These are phyloP conservation scores for Pyrgus malvae DNA, from an alignment of 2,888 invertebrate species.

Conservation along the genomic window DNA sequence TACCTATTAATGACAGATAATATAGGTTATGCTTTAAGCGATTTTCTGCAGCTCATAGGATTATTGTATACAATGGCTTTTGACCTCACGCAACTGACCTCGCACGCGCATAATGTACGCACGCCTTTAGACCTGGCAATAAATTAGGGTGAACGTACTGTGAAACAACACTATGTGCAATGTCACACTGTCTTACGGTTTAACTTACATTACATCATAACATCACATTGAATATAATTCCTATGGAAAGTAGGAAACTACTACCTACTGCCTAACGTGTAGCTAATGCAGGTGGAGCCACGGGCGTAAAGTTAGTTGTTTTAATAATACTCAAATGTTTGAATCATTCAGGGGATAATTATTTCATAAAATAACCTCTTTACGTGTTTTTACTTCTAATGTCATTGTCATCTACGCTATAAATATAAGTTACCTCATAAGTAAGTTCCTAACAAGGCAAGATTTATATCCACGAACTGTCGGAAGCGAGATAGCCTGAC, in stretches of 20 bases:
- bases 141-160: background rate
- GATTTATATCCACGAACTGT: slow-evolving; percentile 13
- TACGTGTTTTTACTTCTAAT: too few species aligned
- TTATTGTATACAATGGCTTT: background rate
- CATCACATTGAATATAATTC: too few species aligned
- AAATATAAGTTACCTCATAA: slow-evolving; percentile 4
- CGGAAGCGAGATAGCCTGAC: slow-evolving; percentile 23
- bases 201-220: too few species aligned
- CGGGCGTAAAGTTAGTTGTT: too few species aligned
- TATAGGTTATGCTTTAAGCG: background rate
- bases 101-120: slow-evolving; percentile 10
- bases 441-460: slow-evolving; percentile 15
- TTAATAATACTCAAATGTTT: too few species aligned
- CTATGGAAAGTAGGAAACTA: too few species aligned
- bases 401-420: background rate
- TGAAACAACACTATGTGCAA: background rate
- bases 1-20: background rate
- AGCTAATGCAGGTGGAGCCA: too few species aligned
- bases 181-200: too few species aligned
- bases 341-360: too few species aligned
- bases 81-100: slow-evolving; percentile 7
- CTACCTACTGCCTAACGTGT: too few species aligned
- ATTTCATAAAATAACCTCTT: too few species aligned
- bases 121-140: slow-evolving; percentile 7
- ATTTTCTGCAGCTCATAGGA: background rate